phyloP scores from a whole-genome alignment of 2,888 invertebrate genomes.

The Andrena bicolor region DNA sequence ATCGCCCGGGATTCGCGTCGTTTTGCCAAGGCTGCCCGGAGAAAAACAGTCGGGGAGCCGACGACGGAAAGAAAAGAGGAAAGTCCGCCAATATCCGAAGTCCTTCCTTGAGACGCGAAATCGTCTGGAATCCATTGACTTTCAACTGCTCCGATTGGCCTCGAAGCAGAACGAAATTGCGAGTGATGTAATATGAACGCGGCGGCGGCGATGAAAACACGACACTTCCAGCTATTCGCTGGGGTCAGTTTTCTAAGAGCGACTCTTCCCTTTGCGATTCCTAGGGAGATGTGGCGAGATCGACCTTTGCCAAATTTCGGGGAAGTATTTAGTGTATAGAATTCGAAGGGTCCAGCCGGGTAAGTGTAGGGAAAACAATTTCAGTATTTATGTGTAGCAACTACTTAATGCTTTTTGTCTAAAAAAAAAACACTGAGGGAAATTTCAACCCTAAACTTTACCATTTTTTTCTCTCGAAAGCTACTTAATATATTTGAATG shows the following conservation, averaged over 20 bases:
- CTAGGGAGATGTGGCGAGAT: too few species aligned
- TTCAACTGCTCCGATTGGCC: neutral
- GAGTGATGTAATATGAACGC: neutral
- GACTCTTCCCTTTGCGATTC: too few species aligned
- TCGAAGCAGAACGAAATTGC: conserved; percentile 7
- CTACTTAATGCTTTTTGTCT: too few species aligned
- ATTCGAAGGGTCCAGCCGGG: too few species aligned
- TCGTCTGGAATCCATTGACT: neutral
- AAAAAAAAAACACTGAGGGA: too few species aligned
- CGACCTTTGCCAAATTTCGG: too few species aligned
- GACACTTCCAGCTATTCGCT: neutral
- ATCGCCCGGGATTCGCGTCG: neutral
- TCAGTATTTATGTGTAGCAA: too few species aligned
- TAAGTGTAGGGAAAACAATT: too few species aligned
- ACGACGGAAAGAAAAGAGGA: neutral
- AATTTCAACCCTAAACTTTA: too few species aligned
- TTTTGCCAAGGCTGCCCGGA: neutral
- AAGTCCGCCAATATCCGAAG: neutral
- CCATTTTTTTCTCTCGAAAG: too few species aligned
- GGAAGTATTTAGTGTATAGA: too few species aligned
- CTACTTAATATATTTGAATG: too few species aligned
- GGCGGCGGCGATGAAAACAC: neutral
- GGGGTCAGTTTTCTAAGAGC: neutral
- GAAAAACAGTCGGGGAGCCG: conserved; percentile 4
- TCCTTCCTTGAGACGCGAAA: neutral